Conservation (phyloP, 92 coral and sea anemone genomes). For the Porites lobata region DNA sequence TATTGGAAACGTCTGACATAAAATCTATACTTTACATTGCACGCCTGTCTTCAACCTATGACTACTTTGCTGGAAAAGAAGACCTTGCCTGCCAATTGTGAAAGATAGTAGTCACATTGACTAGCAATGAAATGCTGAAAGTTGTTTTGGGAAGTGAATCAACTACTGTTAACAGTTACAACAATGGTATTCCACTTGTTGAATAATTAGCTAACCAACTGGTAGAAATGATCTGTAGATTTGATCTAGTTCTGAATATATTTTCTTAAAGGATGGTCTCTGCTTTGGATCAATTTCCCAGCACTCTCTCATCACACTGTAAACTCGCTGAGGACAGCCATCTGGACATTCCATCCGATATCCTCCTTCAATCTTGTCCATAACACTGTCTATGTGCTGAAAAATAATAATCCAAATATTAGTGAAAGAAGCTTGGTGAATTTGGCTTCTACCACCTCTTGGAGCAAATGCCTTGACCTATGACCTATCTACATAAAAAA, state of each 20-base stretch:
- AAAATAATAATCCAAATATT: slow-evolving; percentile 1
- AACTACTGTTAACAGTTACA: background rate
- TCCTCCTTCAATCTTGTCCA: slow-evolving; percentile 80
- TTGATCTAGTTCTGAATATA: slow-evolving; percentile 53
- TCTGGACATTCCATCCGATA: slow-evolving; percentile 98
- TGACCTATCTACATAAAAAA: too few relatives aligned
- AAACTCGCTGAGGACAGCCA: slow-evolving; percentile 85
- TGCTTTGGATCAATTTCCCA: slow-evolving; percentile 80
- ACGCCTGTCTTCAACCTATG: too few relatives aligned
- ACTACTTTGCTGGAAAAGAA: too few relatives aligned
- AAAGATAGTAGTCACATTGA: background rate
- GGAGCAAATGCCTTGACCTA: too few relatives aligned
- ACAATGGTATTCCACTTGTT: background rate
- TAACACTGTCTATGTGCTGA: slow-evolving; percentile 89
- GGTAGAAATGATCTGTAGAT: slow-evolving; percentile 49
- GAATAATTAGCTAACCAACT: slow-evolving; percentile 8
- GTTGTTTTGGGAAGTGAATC: background rate
- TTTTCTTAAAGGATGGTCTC: slow-evolving; percentile 88
- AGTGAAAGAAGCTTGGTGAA: too few relatives aligned
- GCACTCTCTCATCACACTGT: slow-evolving; percentile 81
- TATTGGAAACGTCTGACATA: too few relatives aligned
- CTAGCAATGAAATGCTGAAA: background rate
- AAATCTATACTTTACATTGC: too few relatives aligned
- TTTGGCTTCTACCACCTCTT: too few relatives aligned
- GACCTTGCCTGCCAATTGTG: background rate